Base-by-base conservation (phyloP, 1,140 invertebrate genomes). In the Neodiprion fabricii region DNA sequence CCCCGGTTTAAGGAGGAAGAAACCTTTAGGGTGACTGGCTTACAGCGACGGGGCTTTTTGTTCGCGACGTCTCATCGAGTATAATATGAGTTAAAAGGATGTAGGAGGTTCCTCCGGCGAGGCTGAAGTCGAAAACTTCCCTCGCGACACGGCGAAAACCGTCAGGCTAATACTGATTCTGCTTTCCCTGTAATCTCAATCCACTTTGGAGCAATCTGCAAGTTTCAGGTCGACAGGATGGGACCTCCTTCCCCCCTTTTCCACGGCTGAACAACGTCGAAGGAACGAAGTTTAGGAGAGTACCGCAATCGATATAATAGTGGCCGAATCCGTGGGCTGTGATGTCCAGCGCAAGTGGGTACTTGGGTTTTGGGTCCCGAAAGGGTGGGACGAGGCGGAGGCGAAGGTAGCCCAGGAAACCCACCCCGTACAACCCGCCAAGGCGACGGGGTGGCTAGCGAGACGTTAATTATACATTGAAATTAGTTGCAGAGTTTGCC, bases 391-490 rank as follows among this genome's bases (percentile, higher is more conserved):
- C 75, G 69, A 70, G 47, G 72, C 11, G 73, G 76, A 72, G 76
- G 75, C 74, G 78, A 77, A 75, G 74, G 77, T 74, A 70, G 75
- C 76, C 53, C 53, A 61, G 53, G 53, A 61, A 61, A 61, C 53
- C 3, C 53, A 40, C 28, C 28, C 53, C 8, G 4, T 14, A 12
- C 53, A 7, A 61, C 53, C 53, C 53, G 11, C 53, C 53, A 14
- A 11, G 11, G 21, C 10, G 74, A 77, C 65, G 72, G 74, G 84
- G 79, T 81, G 82, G 80, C 85, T 86, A 87, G 86, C 85, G 86
- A 87, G 85, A 88, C 86, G 87, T 88, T 88, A 88, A 88, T 88
- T 88, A 88, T 88, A 88, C 87, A 88, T 88, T 88, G 87, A 88
- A 88, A 88, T 88, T 88, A 88, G 86, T 88, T 88, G 86, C 82